A percentile compares a stretch with the other conserved stretches of the same genome.
These are phyloP conservation scores for Phrynocephalus versicolor DNA, from an alignment of 2,113 vertebrate genomes.

Conservation along the genomic window DNA sequence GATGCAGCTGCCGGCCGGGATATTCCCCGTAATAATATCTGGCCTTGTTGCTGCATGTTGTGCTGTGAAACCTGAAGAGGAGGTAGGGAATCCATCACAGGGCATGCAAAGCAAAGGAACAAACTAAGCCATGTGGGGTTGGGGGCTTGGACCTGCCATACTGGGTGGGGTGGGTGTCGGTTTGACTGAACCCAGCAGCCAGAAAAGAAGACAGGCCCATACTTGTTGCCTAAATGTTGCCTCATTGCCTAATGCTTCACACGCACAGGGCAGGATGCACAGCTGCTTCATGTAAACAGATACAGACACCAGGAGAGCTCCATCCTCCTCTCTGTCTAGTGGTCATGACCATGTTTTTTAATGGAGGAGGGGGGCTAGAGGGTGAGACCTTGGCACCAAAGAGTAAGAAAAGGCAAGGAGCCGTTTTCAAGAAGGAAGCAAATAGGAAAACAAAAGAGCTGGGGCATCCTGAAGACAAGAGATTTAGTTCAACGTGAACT, in stretches of 20 bases:
- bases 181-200: neutral
- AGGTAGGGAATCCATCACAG: neutral
- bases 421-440: no score
- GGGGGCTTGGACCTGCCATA: fast-evolving
- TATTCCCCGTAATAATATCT: neutral
- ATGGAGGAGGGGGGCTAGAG: no score
- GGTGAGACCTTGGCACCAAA: neutral
- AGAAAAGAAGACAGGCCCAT: neutral
- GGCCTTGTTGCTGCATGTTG: conserved; percentile 5
- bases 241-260: neutral
- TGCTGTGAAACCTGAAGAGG: conserved; percentile 38
- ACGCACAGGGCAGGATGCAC: neutral
- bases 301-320: neutral
- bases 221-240: no score
- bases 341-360: neutral
- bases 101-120: neutral
- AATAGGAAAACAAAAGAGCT: no score
- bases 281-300: neutral
- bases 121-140: fast-evolving
- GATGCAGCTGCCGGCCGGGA: neutral
- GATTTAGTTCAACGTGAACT: no score
- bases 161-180: no score
- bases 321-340: no score
- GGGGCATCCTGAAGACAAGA: no score
- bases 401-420: no score